Evolutionary conservation across 2,797 vertebrate genomes (phyloP).

Genomic region (Xenopus petersii): DNA sequence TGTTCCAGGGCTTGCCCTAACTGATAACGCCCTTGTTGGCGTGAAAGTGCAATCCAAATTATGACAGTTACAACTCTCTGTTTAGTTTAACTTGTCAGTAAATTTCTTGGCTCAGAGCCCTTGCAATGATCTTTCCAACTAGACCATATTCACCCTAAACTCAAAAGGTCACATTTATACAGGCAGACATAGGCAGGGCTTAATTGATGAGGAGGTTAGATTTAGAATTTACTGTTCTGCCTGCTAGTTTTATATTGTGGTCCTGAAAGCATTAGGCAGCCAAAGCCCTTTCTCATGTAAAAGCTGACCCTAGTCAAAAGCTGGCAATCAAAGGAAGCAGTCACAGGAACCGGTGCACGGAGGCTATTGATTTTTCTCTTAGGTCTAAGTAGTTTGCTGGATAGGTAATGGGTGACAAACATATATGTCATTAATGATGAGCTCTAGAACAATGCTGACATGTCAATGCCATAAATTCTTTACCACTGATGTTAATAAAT

Average conservation of each 20-base stretch:
- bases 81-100: conserved; percentile 83
- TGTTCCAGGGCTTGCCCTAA: conserved; percentile 80
- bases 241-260: conserved; percentile 81
- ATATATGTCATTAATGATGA: conserved; percentile 99
- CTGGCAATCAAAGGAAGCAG: conserved; percentile 83
- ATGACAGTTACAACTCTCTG: conserved; percentile 85
- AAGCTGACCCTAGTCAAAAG: conserved; percentile 82
- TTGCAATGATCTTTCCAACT: conserved; percentile 74
- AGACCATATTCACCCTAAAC: conserved; percentile 77
- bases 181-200: conserved; percentile 76
- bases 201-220: conserved; percentile 80
- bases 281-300: conserved; percentile 83
- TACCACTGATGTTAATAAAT: conserved; percentile 91
- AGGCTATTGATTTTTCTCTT: conserved; percentile 99
- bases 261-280: conserved; percentile 87
- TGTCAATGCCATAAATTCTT: conserved; percentile 82
- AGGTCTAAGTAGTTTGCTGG: conserved; percentile 97
- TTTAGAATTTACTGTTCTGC: conserved; percentile 82
- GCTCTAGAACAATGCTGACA: conserved; percentile 80
- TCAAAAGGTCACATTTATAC: conserved; percentile 79
- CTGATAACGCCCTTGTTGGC: conserved; percentile 83
- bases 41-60: conserved; percentile 83
- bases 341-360: conserved; percentile 82
- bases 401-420: conserved; percentile 92
- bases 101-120: conserved; percentile 77